These are phyloP conservation scores for Atta texana DNA, from an alignment of 1,140 invertebrate species.

Conservation along the genomic window DNA sequence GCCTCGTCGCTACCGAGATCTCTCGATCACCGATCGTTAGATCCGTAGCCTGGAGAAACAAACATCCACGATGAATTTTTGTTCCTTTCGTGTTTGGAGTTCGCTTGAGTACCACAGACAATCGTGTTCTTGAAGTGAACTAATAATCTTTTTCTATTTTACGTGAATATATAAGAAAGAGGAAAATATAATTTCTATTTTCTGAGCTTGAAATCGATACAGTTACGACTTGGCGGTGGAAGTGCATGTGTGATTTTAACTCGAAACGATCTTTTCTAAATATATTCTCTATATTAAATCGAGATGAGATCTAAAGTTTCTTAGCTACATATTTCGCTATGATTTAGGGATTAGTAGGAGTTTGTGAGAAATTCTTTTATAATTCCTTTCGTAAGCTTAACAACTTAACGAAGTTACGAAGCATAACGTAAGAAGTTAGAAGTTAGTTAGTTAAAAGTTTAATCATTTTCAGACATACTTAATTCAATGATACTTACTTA, in stretches of 20 bases:
- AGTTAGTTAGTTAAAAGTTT: background rate
- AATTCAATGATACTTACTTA: background rate
- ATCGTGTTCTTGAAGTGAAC: background rate
- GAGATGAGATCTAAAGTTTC: constrained; percentile 25
- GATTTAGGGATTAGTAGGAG: constrained; percentile 35
- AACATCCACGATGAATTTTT: constrained; percentile 47
- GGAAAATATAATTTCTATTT: background rate
- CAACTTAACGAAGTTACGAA: constrained; percentile 31
- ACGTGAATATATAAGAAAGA: too few relatives aligned
- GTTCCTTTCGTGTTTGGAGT: background rate
- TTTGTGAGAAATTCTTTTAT: constrained; percentile 39
- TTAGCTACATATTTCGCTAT: background rate
- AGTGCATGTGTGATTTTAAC: constrained; percentile 16
- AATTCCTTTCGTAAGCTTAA: constrained; percentile 38
- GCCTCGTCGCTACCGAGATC: constrained; percentile 48
- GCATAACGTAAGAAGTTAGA: constrained; percentile 21
- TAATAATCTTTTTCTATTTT: background rate
- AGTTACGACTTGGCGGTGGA: background rate
- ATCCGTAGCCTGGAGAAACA: constrained; percentile 21
- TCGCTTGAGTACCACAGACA: background rate
- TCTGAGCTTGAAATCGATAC: background rate
- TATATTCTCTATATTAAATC: background rate
- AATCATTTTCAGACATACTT: background rate
- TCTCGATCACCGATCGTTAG: constrained; percentile 63
- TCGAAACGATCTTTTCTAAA: background rate